Percentiles rank a stretch among this genome's conserved stretches.
Conservation (phyloP, 2,113 vertebrate species). For the Onychorhynchus coronatus region DNA sequence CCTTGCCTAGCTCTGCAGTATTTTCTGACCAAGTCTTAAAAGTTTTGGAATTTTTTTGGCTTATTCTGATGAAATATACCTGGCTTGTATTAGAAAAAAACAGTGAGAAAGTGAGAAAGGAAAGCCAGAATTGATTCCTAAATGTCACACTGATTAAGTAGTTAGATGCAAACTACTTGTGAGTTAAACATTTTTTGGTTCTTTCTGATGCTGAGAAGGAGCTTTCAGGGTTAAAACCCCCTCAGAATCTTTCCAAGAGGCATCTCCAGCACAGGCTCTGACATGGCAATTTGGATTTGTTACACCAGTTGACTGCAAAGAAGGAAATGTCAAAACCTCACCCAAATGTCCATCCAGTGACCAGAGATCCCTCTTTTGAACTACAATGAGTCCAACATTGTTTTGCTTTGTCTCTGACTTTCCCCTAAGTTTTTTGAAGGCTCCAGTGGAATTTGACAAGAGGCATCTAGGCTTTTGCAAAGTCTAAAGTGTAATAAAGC, state of each 20-base stretch:
- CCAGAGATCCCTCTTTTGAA: background rate
- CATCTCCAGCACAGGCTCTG: background rate
- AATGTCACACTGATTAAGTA: background rate
- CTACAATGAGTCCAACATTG: background rate
- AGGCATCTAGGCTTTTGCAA: constrained; percentile 4
- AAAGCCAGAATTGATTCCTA: background rate
- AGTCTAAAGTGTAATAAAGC: background rate
- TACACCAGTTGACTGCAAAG: background rate
- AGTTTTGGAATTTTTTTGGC: background rate
- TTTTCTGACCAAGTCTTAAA: background rate
- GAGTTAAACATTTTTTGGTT: background rate
- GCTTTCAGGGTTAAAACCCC: background rate
- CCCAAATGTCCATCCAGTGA: background rate
- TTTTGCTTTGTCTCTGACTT: background rate
- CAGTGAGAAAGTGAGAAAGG: background rate
- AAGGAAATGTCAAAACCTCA: background rate
- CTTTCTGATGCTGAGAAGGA: background rate
- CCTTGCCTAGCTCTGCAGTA: background rate
- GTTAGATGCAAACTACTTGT: background rate
- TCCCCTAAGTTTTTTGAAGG: background rate
- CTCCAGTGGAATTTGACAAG: constrained; percentile 47
- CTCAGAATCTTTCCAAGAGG: background rate
- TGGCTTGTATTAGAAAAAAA: background rate
- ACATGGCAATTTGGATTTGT: background rate
- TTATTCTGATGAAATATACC: background rate